phyloP scores from a whole-genome alignment of 1,140 invertebrate species.

The Triops cancriformis region DNA sequence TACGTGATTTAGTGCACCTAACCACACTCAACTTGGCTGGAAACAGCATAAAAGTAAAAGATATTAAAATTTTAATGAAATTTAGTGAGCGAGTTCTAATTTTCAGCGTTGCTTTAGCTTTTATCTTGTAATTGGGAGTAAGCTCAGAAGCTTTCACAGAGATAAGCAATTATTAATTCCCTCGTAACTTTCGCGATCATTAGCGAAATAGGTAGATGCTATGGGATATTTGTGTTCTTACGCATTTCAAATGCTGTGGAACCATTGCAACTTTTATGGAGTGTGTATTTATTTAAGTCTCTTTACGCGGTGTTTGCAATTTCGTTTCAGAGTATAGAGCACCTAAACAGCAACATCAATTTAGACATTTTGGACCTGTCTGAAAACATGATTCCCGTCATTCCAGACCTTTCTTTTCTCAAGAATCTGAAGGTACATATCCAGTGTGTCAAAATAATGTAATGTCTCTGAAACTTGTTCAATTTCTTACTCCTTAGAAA shows the following conservation, averaged over 20 bases:
- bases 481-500: constrained; percentile 52
- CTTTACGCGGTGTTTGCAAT: constrained; percentile 17
- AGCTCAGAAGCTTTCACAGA: too few species aligned
- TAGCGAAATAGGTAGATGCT: too few species aligned
- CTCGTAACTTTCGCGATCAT: too few species aligned
- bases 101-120: too few species aligned
- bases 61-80: neutral
- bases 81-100: too few species aligned
- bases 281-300: too few species aligned
- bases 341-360: constrained; percentile 67
- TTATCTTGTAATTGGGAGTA: too few species aligned
- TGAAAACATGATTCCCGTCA: constrained; percentile 73
- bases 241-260: constrained; percentile 16
- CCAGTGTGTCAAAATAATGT: neutral
- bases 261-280: constrained; percentile 14
- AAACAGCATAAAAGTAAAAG: constrained; percentile 58
- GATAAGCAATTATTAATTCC: too few species aligned
- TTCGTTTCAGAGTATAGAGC: constrained; percentile 66
- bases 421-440: constrained; percentile 62
- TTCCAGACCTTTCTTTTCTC: constrained; percentile 74
- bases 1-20: constrained; percentile 71
- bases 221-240: neutral
- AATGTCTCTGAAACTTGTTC: constrained; percentile 29
- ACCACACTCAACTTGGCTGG: constrained; percentile 62
- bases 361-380: constrained; percentile 77